Evolutionary conservation across 2,888 invertebrate species (phyloP), one percentile per base, ranked within the genome.

Genomic region (Zeuzera pyrina): DNA sequence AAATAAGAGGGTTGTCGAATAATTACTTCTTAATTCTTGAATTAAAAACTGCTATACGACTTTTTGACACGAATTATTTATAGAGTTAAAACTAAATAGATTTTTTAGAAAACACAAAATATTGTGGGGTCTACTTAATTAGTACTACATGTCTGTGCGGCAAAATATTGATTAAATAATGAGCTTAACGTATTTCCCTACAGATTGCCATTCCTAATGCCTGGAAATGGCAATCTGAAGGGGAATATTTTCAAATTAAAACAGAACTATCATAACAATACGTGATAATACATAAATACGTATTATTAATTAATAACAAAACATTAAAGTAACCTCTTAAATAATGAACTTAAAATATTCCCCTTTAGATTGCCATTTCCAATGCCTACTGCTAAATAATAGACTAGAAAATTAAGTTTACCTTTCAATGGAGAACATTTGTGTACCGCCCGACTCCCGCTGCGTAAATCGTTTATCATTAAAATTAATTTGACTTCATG

Each of bases 401-500:
- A 45, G 45, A 49, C 39, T 43, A 47, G 43, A 49, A 57, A 58
- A 61, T 59, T 57, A 49, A 67, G 52, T 66, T 63, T 50, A 47
- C 52, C 48, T 53, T 42, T 41, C 40, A 40, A 39, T 35, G 39
- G 25, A 36, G 30, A 29, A 36, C 38, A 35, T 37, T 42, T 50
- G 42, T 45, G 39, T 45, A 46, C 46, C 39, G 39, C 40, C n/a
- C 47, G 42, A 41, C 50, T 41, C 45, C 49, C 45, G 49, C 55
- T 53, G 55, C 54, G 53, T 54, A 65, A 67, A 70, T 62, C 71
- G 67, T 78, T 76, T 69, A 76, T 78, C 69, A 78, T 77, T 76
- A 69, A 79, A 78, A 79, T 81, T 79, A 78, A 79, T 79, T 76
- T 73, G 55, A 69, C 60, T 73, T 57, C 69, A 65, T 68, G 67